Conservation (phyloP, 2,888 invertebrate species). For the Cheilosia scutellata region DNA sequence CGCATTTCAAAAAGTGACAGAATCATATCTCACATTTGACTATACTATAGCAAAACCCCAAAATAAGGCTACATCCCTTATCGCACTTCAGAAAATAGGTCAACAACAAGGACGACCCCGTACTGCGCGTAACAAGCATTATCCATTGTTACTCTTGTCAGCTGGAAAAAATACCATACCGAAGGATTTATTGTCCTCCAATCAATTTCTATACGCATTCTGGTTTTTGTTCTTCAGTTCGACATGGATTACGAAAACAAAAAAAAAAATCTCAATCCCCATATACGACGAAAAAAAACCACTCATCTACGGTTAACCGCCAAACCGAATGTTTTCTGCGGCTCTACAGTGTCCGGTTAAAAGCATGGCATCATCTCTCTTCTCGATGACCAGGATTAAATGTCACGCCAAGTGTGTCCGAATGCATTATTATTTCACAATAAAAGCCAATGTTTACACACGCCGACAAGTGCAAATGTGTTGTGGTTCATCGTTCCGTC, state of each 20-base stretch:
- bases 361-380: slow-evolving; percentile 56
- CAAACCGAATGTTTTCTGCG: slow-evolving; percentile 59
- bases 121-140: slow-evolving; percentile 33
- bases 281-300: slow-evolving; percentile 31
- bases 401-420: slow-evolving; percentile 69
- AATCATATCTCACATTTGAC: not conserved
- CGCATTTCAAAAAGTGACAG: too few relatives aligned
- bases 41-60: not conserved
- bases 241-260: slow-evolving; percentile 26
- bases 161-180: slow-evolving; percentile 26
- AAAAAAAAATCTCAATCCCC: slow-evolving; percentile 11
- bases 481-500: not conserved
- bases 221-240: slow-evolving; percentile 1
- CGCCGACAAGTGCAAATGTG: slow-evolving; percentile 50
- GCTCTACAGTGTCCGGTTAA: slow-evolving; percentile 44
- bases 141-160: slow-evolving; percentile 55
- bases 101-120: slow-evolving; percentile 6
- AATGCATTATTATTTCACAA: slow-evolving; percentile 74
- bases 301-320: slow-evolving; percentile 66
- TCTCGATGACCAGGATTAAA: slow-evolving; percentile 62
- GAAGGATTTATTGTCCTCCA: slow-evolving; percentile 66
- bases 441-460: slow-evolving; percentile 61
- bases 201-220: slow-evolving; percentile 62
- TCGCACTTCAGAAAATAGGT: not conserved
- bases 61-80: not conserved